Evolutionary conservation across 2,888 invertebrate genomes (phyloP).

Genomic region (Noctua janthina): DNA sequence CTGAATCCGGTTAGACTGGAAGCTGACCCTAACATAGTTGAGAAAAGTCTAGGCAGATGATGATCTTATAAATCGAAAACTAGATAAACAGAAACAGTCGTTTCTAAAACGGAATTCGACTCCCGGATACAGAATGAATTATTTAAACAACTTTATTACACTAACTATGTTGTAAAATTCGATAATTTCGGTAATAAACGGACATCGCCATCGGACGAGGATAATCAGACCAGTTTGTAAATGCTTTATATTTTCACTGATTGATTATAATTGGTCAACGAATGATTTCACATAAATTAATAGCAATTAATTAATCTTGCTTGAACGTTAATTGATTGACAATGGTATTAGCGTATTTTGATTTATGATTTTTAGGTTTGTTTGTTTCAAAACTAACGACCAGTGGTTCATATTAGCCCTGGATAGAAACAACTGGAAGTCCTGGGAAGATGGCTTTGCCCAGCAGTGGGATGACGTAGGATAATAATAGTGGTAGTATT

Average conservation of each 20-base stretch:
- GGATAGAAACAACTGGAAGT: too few species aligned
- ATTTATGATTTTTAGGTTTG: not conserved
- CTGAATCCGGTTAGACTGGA: too few species aligned
- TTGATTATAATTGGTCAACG: slow-evolving; percentile 49
- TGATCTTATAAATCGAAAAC: not conserved
- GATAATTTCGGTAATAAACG: slow-evolving; percentile 29
- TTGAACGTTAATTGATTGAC: slow-evolving; percentile 18
- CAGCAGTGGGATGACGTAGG: too few species aligned
- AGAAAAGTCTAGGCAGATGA: too few species aligned
- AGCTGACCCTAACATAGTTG: too few species aligned
- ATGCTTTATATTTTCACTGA: slow-evolving; percentile 37
- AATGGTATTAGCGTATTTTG: slow-evolving; percentile 11
- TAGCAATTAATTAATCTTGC: slow-evolving; percentile 27
- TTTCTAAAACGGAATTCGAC: slow-evolving; percentile 11
- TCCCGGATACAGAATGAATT: slow-evolving; percentile 30
- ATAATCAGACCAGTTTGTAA: slow-evolving; percentile 20
- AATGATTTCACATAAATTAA: slow-evolving; percentile 27
- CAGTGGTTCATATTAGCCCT: too few species aligned
- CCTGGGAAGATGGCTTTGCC: too few species aligned
- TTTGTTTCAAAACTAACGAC: not conserved
- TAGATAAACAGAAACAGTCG: not conserved
- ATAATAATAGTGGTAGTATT: too few species aligned
- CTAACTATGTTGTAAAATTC: slow-evolving; percentile 34
- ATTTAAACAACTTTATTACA: slow-evolving; percentile 39
- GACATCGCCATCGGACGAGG: not conserved